A percentile compares a stretch with the other conserved stretches of the same genome.
phyloP scores from a whole-genome alignment of 30 jellyfish, hydroid and myxozoan species.

The Phacellophora camtschatica region DNA sequence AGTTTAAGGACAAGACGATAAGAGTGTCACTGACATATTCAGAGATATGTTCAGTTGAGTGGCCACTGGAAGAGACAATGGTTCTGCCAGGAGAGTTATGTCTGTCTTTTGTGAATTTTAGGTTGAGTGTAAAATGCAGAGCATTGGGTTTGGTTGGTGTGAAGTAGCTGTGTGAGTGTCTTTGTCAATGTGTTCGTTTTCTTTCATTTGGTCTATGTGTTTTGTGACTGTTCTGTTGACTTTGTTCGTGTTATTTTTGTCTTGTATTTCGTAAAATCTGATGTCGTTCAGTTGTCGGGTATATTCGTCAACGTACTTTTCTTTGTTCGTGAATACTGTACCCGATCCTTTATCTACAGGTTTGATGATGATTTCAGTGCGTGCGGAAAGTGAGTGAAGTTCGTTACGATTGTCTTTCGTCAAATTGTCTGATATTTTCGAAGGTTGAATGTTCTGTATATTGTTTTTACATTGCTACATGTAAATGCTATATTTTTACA shows the following conservation, averaged over 20 bases:
- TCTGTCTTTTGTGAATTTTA: constrained; percentile 10
- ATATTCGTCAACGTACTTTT: not conserved
- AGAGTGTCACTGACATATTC: constrained; percentile 31
- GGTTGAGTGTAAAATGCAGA: not conserved
- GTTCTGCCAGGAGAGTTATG: not conserved
- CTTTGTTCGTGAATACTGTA: not conserved
- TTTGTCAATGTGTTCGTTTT: not conserved
- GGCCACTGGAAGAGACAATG: not conserved
- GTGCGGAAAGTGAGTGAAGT: not conserved
- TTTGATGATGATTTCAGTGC: not conserved
- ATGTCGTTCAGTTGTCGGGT: constrained; percentile 2
- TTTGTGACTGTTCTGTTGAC: constrained; percentile 2
- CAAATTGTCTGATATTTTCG: not conserved
- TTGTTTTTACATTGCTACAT: no score
- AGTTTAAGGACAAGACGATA: not conserved
- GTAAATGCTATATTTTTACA: no score
- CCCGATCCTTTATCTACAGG: not conserved
- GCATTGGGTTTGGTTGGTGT: not conserved
- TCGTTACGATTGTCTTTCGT: not conserved
- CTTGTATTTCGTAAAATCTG: constrained; percentile 2
- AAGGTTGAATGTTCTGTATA: not conserved
- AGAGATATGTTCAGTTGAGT: constrained; percentile 16
- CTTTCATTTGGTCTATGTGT: not conserved
- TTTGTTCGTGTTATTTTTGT: constrained; percentile 4
- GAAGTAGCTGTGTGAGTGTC: not conserved